phyloP scores from a whole-genome alignment of 2,113 vertebrate genomes.

The Macaca nemestrina region DNA sequence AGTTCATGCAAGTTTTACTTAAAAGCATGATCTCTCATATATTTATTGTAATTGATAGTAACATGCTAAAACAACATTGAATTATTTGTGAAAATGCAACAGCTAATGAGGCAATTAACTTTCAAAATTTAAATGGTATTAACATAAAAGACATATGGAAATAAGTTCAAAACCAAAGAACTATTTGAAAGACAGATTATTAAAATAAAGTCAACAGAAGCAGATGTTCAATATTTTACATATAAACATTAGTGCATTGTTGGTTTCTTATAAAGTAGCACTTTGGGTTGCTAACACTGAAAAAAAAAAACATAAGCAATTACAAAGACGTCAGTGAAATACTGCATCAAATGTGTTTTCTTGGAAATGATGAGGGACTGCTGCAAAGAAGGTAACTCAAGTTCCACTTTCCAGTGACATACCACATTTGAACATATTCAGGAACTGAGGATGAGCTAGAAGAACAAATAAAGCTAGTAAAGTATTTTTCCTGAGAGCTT shows the following conservation, averaged over 20 bases:
- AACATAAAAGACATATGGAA: constrained; percentile 33
- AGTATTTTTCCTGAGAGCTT: background rate
- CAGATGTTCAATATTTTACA: constrained; percentile 55
- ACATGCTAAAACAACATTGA: background rate
- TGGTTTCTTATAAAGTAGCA: background rate
- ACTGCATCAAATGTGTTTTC: background rate
- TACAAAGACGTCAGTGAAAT: background rate
- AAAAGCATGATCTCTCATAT: background rate
- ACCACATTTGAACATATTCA: background rate
- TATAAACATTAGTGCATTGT: constrained; percentile 6
- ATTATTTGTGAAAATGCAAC: constrained; percentile 31
- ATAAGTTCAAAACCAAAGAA: constrained; percentile 33
- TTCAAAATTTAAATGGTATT: background rate
- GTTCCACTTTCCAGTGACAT: background rate
- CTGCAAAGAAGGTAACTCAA: background rate
- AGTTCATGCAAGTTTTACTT: background rate
- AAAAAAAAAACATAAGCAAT: background rate
- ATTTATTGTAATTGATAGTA: constrained; percentile 19
- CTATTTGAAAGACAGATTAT: constrained; percentile 42
- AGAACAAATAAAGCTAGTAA: background rate
- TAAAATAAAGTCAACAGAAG: constrained; percentile 42
- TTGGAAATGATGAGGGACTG: background rate
- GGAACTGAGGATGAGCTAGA: background rate
- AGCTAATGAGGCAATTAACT: constrained; percentile 43
- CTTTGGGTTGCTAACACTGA: background rate